Evolutionary conservation across 2,113 vertebrate species (phyloP).

Genomic region (Tetrax tetrax): DNA sequence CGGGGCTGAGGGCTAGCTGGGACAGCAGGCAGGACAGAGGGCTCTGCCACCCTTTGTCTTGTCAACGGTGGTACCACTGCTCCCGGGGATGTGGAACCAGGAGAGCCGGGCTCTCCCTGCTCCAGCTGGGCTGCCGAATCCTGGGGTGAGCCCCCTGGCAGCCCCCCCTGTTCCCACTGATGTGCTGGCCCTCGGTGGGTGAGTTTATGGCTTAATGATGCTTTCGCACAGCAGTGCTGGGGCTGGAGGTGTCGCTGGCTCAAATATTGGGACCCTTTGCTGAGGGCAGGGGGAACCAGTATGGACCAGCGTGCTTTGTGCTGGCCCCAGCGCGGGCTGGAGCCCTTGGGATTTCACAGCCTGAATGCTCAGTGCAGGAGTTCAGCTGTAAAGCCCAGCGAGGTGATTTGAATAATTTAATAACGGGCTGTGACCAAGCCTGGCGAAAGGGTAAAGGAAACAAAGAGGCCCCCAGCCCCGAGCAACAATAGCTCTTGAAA

Average conservation of each 20-base stretch:
- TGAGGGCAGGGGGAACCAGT: not conserved
- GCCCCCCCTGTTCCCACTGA: not conserved
- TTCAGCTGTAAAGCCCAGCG: not conserved
- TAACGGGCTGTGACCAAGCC: constrained; percentile 53
- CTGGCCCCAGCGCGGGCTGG: not conserved
- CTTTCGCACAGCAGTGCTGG: not conserved
- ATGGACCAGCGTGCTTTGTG: not conserved
- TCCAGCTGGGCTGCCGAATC: not conserved
- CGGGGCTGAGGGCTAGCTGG: not conserved
- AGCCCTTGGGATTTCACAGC: not conserved
- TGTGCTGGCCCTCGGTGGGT: not conserved
- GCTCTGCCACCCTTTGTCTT: not conserved
- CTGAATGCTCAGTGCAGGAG: not conserved
- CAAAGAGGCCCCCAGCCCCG: constrained; percentile 63
- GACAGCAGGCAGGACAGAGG: not conserved
- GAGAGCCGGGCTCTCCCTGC: not conserved
- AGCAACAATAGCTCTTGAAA: constrained; percentile 58
- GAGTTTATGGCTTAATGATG: not conserved
- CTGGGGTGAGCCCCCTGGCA: not conserved
- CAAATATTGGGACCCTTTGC: not conserved
- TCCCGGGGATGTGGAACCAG: accelerated
- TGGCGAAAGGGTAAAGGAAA: constrained; percentile 56
- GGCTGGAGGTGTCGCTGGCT: not conserved
- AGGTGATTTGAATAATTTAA: constrained; percentile 60
- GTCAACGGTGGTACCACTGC: not conserved